A percentile compares a stretch with the other conserved stretches of the same genome.
Evolutionary conservation across 2,113 vertebrate genomes (phyloP).

Genomic region (Plotosus lineatus): DNA sequence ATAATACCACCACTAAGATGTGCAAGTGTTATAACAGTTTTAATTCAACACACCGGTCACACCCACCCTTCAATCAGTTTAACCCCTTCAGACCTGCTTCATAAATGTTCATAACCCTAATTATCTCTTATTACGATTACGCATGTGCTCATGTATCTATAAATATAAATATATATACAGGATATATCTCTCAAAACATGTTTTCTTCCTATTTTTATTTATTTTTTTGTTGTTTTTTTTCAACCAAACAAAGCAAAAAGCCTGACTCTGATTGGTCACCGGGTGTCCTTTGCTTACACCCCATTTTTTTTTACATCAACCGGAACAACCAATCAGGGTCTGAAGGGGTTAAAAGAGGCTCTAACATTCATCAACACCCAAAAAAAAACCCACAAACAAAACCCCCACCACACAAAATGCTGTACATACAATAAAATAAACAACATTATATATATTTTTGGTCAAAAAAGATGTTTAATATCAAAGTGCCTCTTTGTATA

Average conservation of each 20-base stretch:
- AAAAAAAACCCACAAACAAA: not conserved
- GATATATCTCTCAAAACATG: not conserved
- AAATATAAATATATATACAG: not conserved
- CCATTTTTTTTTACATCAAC: no score
- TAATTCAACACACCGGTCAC: not conserved
- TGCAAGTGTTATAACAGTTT: not conserved
- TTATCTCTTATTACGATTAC: not conserved
- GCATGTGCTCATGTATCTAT: not conserved
- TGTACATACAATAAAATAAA: conserved; percentile 41
- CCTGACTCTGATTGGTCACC: not conserved
- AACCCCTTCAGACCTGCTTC: not conserved
- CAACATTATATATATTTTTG: conserved; percentile 46
- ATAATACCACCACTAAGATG: not conserved
- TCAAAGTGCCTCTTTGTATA: conserved; percentile 81
- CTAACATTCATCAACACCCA: not conserved
- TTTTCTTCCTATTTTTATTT: not conserved
- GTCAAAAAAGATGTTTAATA: conserved; percentile 67
- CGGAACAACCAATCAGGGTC: not conserved
- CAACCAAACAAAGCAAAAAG: not conserved
- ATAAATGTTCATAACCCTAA: no score
- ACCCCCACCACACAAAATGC: conserved; percentile 3
- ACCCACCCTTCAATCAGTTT: no score
- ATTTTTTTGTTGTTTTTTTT: not conserved
- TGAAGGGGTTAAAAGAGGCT: conserved; percentile 7
- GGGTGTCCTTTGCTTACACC: not conserved